Evolutionary conservation across 2,113 vertebrate species (phyloP), one percentile per base, ranked within the genome.

Genomic region (Catagonus wagneri): DNA sequence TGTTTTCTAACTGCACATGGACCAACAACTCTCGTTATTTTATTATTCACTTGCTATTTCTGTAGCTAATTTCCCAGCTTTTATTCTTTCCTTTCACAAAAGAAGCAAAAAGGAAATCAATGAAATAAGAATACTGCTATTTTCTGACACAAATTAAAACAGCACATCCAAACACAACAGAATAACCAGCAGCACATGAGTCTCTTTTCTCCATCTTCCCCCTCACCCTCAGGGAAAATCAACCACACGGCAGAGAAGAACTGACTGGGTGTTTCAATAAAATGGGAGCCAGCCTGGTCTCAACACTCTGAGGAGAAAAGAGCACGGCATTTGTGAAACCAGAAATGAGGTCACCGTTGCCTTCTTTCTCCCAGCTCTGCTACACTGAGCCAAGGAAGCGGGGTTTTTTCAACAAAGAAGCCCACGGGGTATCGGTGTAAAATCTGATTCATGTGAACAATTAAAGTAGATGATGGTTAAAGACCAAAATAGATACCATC

Each of bases 111-210:
- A 85, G 23, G 23, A 95, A 94, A 93, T 97, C 92, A 90, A 86
- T 94, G 89, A 87, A 90, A 68, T 94, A 93, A 92, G 76, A 94
- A 96, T 36, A 66, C 36, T 86, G 89, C 65, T 96, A 78, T 96
- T 96, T 97, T 79, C 96, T 72, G 19, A 95, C 74, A 93, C 75
- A 65, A 94, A 96, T 93, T 76, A 95, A 96, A 96, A 95, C 76
- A 80, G 84, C 58, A 69, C 63, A 83, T 75, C 75, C 39, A 96
- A 95, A 97, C 44, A 80, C 34, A 95, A 89, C 71, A 90, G 87
- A 93, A 72, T 68, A 74, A 60, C 56, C 14, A 22, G 83, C 56
- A 91, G 44, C 96, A 94, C 54, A 88, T 65, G 95, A 44, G 22
- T 68, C 74, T 93, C 52, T 74, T 60, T 93, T 95, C 95, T 87